Conservation (phyloP, 92 coral and sea anemone genomes). For the Zoanthus solanderi region DNA sequence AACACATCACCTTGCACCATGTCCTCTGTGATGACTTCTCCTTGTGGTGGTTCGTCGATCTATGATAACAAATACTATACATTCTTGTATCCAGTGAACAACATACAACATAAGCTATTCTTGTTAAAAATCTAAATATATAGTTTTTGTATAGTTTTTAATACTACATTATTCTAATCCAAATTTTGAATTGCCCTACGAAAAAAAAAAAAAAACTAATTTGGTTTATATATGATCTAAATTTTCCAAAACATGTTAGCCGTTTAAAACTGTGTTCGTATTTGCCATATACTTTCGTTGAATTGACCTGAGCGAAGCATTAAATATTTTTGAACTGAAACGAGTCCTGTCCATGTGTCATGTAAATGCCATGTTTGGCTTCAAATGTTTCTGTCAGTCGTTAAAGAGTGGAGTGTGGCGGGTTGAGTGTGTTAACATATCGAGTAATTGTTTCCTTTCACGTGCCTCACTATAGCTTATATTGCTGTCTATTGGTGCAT, state of each 20-base stretch:
- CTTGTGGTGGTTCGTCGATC: constrained; percentile 83
- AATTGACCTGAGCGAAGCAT: too few relatives aligned
- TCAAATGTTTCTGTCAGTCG: background rate
- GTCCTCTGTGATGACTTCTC: constrained; percentile 68
- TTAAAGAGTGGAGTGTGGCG: background rate
- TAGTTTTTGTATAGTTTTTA: too few relatives aligned
- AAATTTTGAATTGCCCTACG: too few relatives aligned
- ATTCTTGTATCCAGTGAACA: background rate
- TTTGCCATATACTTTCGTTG: too few relatives aligned
- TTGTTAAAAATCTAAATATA: too few relatives aligned
- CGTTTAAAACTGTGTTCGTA: too few relatives aligned
- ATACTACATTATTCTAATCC: too few relatives aligned
- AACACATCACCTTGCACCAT: constrained; percentile 51
- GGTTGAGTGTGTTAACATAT: background rate
- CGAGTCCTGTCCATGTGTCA: background rate
- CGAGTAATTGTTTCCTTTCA: background rate
- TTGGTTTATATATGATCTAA: too few relatives aligned
- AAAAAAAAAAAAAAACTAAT: too few relatives aligned
- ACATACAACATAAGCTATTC: background rate
- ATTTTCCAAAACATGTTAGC: too few relatives aligned
- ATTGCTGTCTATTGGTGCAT: too few relatives aligned
- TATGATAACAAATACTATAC: background rate
- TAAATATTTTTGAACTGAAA: background rate
- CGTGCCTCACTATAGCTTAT: too few relatives aligned
- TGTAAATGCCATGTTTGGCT: background rate